Conservation (phyloP, 1,140 invertebrate species). For the Drosophila sechellia region DNA sequence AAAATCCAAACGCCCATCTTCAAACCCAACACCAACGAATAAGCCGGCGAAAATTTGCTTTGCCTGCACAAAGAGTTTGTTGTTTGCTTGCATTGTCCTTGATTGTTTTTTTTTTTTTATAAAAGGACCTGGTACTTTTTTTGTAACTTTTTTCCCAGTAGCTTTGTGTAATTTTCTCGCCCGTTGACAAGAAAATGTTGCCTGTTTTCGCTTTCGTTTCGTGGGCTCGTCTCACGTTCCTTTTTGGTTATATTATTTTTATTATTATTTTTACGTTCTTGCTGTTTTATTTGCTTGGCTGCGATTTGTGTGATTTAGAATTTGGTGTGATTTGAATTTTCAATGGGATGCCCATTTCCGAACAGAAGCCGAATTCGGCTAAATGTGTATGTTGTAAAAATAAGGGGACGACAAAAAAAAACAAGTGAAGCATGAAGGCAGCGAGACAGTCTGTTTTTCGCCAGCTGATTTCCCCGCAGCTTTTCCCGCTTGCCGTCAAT, state of each 20-base stretch:
- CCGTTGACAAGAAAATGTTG: constrained; percentile 51
- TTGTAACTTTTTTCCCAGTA: constrained; percentile 1
- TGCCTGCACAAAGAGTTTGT: constrained; percentile 58
- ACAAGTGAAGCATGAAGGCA: constrained; percentile 57
- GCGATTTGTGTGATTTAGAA: constrained; percentile 81
- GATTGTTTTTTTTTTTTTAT: not conserved
- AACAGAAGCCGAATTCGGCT: constrained; percentile 28
- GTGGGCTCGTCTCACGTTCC: not conserved
- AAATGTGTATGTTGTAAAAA: constrained; percentile 45
- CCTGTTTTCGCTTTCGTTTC: constrained; percentile 20
- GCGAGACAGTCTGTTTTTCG: not conserved
- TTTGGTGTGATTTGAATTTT: constrained; percentile 80
- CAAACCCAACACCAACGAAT: not conserved
- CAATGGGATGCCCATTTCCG: constrained; percentile 60
- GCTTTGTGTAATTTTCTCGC: constrained; percentile 51
- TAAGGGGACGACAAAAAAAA: constrained; percentile 18
- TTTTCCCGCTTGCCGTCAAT: constrained; percentile 25
- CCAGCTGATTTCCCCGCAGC: not conserved
- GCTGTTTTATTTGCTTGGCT: constrained; percentile 63
- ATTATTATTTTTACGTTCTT: constrained; percentile 79
- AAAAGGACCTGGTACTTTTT: not conserved
- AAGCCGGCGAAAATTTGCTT: constrained; percentile 42
- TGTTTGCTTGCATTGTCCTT: constrained; percentile 28
- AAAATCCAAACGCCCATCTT: constrained; percentile 1
- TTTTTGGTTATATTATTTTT: constrained; percentile 51